phyloP scores from a whole-genome alignment of 1,140 invertebrate species.

The Bombus soroeensis region DNA sequence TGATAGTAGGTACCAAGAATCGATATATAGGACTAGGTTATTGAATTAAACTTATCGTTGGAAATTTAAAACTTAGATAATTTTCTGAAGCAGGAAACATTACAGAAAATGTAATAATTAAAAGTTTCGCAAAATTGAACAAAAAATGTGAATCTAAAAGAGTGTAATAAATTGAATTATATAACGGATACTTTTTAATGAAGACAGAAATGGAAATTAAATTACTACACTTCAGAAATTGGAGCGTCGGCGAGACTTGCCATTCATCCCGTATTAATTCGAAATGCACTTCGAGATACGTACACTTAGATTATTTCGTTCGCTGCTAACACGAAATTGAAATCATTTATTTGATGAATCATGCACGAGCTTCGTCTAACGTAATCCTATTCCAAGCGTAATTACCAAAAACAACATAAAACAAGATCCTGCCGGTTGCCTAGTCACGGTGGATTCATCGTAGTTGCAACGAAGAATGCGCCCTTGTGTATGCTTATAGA shows the following conservation, averaged over 20 bases:
- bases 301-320: background rate
- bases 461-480: too few species aligned
- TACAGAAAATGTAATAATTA: background rate
- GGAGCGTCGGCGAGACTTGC: background rate
- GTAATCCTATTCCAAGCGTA: background rate
- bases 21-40: too few species aligned
- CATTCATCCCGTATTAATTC: background rate
- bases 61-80: too few species aligned
- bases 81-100: background rate
- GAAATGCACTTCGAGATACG: background rate
- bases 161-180: too few species aligned
- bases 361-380: background rate
- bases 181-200: background rate
- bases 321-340: background rate
- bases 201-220: background rate
- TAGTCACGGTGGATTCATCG: background rate
- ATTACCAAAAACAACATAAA: background rate
- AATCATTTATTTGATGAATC: background rate
- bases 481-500: too few species aligned
- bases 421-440: background rate
- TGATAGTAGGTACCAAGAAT: too few species aligned
- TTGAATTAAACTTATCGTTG: too few species aligned
- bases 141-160: too few species aligned
- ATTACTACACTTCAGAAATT: background rate
- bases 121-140: background rate